Evolutionary conservation across 2,888 invertebrate species (phyloP), one percentile per base, ranked within the genome.

Genomic region (Melanotus villosus): DNA sequence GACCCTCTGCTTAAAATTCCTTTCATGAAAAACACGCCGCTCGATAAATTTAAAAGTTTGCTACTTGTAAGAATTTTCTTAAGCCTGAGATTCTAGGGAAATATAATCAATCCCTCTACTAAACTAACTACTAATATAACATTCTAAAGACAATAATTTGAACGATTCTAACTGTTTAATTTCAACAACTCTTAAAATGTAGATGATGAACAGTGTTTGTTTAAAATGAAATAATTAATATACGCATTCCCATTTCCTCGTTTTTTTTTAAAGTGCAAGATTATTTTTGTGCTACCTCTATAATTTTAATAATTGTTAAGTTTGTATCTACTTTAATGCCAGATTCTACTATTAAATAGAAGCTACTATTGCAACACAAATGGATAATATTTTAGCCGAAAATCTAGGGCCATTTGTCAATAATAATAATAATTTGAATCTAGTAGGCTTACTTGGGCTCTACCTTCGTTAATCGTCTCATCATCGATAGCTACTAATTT

Each of bases 221-320:
- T 14, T 38, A 21, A 58, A 64, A 64, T 41, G 19, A 52, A 47
- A 38, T 63, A 52, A 41, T 63, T 63, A 50, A 63, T 64, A 64
- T 64, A 64, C 34, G 64, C 64, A 64, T 64, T 64, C 64, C 64
- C 64, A 64, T 64, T 64, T 64, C 64, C 18, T 62, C n/a, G n/a
- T n/a, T n/a, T 60, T 59, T 62, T 38, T 41, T 50, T 34, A 63
- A 41, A 52, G 60, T 34, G 47, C 47, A 60, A 34, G 32, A 45
- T 59, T 30, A 52, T 14, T 59, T 26, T 59, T 60, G 60, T 60
- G 50, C 64, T 64, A 64, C 43, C 56, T 56, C 50, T 50, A 50
- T 14, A 14, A n/a, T 45, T 47, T 45, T 47, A 36, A 26, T 18
- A 6, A 19, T 18, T 45, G 21, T 50, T 30, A 12, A 18, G n/a